Percentiles rank a stretch among this genome's conserved stretches.
Conservation (phyloP, 2,888 invertebrate species). For the Synanthedon myopaeformis region DNA sequence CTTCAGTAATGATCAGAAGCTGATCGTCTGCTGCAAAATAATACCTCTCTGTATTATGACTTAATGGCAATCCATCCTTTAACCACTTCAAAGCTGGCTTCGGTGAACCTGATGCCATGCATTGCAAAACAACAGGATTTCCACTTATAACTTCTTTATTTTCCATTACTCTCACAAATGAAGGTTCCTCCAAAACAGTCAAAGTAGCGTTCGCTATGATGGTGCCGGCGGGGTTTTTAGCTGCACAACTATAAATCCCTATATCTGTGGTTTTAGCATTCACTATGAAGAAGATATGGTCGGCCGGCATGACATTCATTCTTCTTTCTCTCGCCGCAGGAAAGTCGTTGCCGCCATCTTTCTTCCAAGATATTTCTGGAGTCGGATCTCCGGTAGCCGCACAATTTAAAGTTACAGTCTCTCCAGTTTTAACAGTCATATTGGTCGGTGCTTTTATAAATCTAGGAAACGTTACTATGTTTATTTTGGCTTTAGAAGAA, state of each 20-base stretch:
- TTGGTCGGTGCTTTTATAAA: slow-evolving; percentile 88
- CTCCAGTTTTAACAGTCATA: slow-evolving; percentile 86
- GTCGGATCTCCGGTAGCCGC: slow-evolving; percentile 89
- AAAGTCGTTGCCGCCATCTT: slow-evolving; percentile 93
- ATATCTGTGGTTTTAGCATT: slow-evolving; percentile 89
- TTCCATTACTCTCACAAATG: slow-evolving; percentile 87
- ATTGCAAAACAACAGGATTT: slow-evolving; percentile 87
- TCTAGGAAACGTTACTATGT: slow-evolving; percentile 87
- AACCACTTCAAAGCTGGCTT: slow-evolving; percentile 86
- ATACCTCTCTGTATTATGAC: slow-evolving; percentile 79
- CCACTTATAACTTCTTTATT: slow-evolving; percentile 86
- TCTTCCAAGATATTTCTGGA: slow-evolving; percentile 91
- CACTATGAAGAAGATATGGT: slow-evolving; percentile 93
- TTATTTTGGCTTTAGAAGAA: slow-evolving; percentile 86
- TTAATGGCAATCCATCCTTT: slow-evolving; percentile 81
- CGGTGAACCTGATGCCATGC: slow-evolving; percentile 87
- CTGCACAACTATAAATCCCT: slow-evolving; percentile 94
- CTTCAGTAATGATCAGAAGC: slow-evolving; percentile 86
- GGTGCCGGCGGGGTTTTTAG: slow-evolving; percentile 89
- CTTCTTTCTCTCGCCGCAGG: slow-evolving; percentile 94
- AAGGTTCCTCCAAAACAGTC: slow-evolving; percentile 87
- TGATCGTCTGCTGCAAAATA: slow-evolving; percentile 90
- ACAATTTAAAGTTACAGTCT: slow-evolving; percentile 89
- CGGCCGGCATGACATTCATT: slow-evolving; percentile 92
- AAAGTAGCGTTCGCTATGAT: slow-evolving; percentile 89